Evolutionary conservation across 2,888 invertebrate species (phyloP).

Genomic region (Tribolium freemani): DNA sequence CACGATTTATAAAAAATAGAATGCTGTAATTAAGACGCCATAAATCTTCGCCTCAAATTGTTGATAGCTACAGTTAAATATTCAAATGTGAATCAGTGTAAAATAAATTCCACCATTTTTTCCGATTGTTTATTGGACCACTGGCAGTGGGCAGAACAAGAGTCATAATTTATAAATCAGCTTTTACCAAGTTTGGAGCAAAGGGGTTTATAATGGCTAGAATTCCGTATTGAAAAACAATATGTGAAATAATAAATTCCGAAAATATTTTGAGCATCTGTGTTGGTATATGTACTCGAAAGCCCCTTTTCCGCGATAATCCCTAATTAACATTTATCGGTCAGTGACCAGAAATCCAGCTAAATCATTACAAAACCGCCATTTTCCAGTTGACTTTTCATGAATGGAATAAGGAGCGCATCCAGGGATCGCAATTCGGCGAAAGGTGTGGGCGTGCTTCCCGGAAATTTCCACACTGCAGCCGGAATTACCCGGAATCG

Average conservation of each 20-base stretch:
- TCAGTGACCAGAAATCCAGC: no score
- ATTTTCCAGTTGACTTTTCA: slow-evolving; percentile 27
- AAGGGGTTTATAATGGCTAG: background rate
- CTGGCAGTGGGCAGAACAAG: background rate
- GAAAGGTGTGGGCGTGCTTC: slow-evolving; percentile 33
- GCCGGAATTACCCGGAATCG: slow-evolving; percentile 35
- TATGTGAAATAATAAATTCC: no score
- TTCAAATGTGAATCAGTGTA: background rate
- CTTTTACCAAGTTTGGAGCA: background rate
- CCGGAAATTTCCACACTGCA: slow-evolving; percentile 33
- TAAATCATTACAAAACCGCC: background rate
- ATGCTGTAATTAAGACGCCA: background rate
- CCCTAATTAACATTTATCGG: no score
- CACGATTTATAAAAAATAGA: background rate
- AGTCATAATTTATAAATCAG: background rate
- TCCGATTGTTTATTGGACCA: background rate
- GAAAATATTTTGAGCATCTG: no score
- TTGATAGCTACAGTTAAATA: background rate
- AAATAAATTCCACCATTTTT: background rate
- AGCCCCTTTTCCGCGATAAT: no score
- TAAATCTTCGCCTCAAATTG: background rate
- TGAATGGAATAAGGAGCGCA: slow-evolving; percentile 28
- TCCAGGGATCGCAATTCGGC: slow-evolving; percentile 13
- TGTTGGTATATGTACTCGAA: no score
- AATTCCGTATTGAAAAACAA: background rate